Percentiles rank a stretch among this genome's conserved stretches.
Conservation (phyloP, 2,113 vertebrate species). For the Eonycteris spelaea region DNA sequence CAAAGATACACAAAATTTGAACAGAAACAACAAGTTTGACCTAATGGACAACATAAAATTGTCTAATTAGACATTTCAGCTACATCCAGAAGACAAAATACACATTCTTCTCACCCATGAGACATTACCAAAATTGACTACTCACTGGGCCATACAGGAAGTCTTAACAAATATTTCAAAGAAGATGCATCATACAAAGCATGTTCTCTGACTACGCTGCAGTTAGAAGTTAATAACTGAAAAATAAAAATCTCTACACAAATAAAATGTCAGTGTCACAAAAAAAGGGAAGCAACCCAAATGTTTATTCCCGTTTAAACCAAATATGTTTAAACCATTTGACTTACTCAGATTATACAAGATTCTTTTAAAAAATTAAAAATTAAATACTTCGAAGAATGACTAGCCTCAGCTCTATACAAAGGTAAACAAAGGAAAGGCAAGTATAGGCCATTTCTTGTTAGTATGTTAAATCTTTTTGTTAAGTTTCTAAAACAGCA, state of each 20-base stretch:
- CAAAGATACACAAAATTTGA: not conserved
- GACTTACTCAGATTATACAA: not conserved
- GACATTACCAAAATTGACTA: not conserved
- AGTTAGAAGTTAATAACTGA: not conserved
- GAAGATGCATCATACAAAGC: not conserved
- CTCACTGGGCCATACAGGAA: not conserved
- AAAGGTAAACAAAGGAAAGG: not conserved
- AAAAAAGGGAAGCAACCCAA: not conserved
- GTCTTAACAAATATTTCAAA: not conserved
- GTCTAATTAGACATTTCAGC: not conserved
- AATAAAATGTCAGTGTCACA: not conserved
- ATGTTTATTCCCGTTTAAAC: not conserved
- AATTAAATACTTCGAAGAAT: not conserved
- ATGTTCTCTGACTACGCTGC: not conserved
- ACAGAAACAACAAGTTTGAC: not conserved
- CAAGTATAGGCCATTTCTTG: not conserved
- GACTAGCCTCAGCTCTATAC: not conserved
- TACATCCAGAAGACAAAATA: not conserved
- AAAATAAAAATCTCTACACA: not conserved
- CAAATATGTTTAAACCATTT: not conserved
- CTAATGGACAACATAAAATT: not conserved
- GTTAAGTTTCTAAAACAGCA: not conserved
- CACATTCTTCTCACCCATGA: not conserved
- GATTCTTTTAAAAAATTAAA: not conserved
- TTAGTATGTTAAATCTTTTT: not conserved